Evolutionary conservation across 2,888 invertebrate genomes (phyloP), one percentile per base, ranked within the genome.

Genomic region (Brenthis daphne): DNA sequence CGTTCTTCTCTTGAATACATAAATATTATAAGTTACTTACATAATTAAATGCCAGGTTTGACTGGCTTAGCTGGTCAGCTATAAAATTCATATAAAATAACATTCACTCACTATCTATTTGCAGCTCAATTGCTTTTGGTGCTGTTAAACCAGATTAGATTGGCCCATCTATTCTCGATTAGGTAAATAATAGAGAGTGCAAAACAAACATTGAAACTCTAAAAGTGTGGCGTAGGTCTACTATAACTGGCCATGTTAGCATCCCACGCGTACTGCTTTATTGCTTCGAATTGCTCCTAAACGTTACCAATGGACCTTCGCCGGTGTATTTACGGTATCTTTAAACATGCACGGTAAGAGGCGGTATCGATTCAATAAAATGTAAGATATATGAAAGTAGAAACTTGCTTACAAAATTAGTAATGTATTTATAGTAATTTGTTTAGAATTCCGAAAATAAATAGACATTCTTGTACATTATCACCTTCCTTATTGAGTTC

Each of bases 241-340:
- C 64, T 48, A 73, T 75, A 74, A 75, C 77, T 88, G 88, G 89
- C 81, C 81, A 77, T 78, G 77, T 83, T 85, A 78, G 77, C 83
- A 74, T 79, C 92, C 92, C 87, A 92, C 92, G 88, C 88, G 77
- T 77, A 76, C 82, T 84, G 83, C 87, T 91, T 92, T 92, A 92
- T 92, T 90, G 90, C 87, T 81, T 83, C 81, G 85, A 92, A 92
- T 92, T 92, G 90, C 86, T 81, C 86, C 87, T 92, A 92, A 92
- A 92, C 87, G 91, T 84, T 92, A 87, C 89, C 90, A 90, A 90
- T 90, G 90, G 87, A 81, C 87, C 84, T 86, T 86, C 86, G 86
- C 88, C 88, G 87, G 81, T 84, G 87, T 89, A 90, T 91, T 90
- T 91, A 91, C 86, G 87, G 84, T 83, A 82, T 82, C 75, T 83